Base-by-base conservation (phyloP, 2,797 vertebrate species). In the Acomys russatus region DNA sequence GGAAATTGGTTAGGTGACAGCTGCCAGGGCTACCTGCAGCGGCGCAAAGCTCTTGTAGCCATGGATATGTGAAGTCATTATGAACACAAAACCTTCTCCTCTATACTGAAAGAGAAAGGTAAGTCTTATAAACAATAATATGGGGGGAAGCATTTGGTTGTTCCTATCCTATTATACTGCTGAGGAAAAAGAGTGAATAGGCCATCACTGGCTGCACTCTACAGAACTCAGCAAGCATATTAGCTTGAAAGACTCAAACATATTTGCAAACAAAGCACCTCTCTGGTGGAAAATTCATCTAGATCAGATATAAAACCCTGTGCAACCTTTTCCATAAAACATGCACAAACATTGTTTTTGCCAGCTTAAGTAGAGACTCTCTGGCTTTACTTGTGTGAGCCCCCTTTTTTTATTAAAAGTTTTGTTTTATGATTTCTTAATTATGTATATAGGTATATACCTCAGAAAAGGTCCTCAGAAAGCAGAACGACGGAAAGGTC, bases 261-360 rank as follows among this genome's bases (percentile, higher is more conserved):
- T n/a, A 94, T 44, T 77, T 88, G 64, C 35, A 88, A 92, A 90
- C 33, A 90, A 59, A 61, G 15, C 1, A 79, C 14, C 54, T 82
- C 80, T 92, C 56, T 74, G 78, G 54, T 59, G 85, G 77, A 68
- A 88, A 90, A 86, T 82, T 88, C 63, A 71, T 84, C 94, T 79
- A 80, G 49, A 83, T 61, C 68, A 64, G 68, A 63, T 56, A 71
- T 4, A 35, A 7, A 94, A 74, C 22, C 51, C 56, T 54, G 30
- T 59, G 79, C 8, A 11, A 80, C 23, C 66, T 71, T 96, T 95
- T 92, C 78, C 66, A 54, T 74, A 89, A 96, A 95, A 44, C 38
- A 20, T 23, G 66, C 11, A 44, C 44, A 70, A 44, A 35, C 51
- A n/a, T 68, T 30, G 51, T 51, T 12, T 54, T 85, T 54, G 44